Percentiles rank a stretch among this genome's conserved stretches.
These are phyloP conservation scores for Thalassophryne amazonica DNA, from an alignment of 2,797 vertebrate species.

Conservation along the genomic window DNA sequence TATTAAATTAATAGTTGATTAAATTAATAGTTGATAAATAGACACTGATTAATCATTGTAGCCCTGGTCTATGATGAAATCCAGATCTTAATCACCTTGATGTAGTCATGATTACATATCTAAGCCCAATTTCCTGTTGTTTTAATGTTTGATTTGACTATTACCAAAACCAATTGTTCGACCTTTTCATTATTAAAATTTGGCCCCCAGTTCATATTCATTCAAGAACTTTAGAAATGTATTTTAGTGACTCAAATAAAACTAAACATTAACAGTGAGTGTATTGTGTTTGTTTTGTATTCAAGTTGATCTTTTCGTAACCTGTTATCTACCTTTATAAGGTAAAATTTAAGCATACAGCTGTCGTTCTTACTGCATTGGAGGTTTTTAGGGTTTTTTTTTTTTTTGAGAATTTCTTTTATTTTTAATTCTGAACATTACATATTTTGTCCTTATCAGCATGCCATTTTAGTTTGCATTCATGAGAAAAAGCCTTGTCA, in stretches of 20 bases:
- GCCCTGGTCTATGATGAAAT: too few relatives aligned
- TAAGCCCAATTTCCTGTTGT: constrained; percentile 41
- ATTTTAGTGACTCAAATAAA: constrained; percentile 32
- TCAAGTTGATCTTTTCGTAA: constrained; percentile 30
- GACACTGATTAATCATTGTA: too few relatives aligned
- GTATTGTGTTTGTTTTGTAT: too few relatives aligned
- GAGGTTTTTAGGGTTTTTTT: too few relatives aligned
- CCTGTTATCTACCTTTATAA: constrained; percentile 24
- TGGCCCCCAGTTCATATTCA: constrained; percentile 53
- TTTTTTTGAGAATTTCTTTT: too few relatives aligned
- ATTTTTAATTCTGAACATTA: too few relatives aligned
- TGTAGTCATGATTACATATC: constrained; percentile 43
- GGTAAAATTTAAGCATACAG: constrained; percentile 27
- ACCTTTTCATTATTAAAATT: constrained; percentile 61
- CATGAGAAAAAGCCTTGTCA: too few relatives aligned
- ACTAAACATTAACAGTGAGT: constrained; percentile 12
- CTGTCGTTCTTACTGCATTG: constrained; percentile 12
- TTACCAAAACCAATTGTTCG: constrained; percentile 60
- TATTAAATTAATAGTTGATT: too few relatives aligned
- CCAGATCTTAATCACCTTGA: constrained; percentile 67
- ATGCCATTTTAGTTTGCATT: too few relatives aligned
- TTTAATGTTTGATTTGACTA: constrained; percentile 58
- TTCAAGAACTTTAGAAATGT: constrained; percentile 53
- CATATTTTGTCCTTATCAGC: too few relatives aligned
- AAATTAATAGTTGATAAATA: too few relatives aligned